phyloP scores from a whole-genome alignment of 2,113 vertebrate species.

The Thomomys bottae region DNA sequence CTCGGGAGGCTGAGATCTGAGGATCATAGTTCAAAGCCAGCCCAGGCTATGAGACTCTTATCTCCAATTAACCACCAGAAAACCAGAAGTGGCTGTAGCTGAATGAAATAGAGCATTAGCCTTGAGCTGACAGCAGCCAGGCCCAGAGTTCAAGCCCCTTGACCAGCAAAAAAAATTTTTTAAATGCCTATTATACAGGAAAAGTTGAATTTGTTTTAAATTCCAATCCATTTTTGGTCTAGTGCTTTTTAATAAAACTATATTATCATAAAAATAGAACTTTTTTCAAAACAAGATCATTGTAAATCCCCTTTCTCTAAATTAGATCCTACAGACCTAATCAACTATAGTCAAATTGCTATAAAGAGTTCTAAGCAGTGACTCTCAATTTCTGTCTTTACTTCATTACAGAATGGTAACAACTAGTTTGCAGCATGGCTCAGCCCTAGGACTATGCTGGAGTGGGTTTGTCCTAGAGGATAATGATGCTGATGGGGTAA shows the following conservation, averaged over 20 bases:
- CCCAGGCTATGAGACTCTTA: no score
- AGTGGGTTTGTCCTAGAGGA: not conserved
- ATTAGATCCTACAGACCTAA: not conserved
- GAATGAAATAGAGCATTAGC: no score
- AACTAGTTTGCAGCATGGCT: not conserved
- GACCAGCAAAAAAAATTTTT: no score
- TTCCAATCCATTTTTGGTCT: not conserved
- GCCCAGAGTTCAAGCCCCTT: no score
- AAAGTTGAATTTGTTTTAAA: not conserved
- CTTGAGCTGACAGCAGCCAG: no score
- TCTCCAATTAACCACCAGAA: no score
- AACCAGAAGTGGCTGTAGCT: no score
- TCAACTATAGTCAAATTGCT: not conserved
- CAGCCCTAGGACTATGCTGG: no score
- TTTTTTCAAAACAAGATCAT: not conserved
- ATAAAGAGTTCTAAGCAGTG: not conserved
- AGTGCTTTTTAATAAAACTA: slow-evolving; percentile 12
- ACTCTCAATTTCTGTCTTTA: slow-evolving; percentile 13
- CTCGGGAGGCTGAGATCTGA: no score
- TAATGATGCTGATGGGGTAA: not conserved
- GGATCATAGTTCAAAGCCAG: no score
- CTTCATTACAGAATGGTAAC: not conserved
- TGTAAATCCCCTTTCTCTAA: not conserved
- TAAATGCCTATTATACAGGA: not conserved
- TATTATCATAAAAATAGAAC: not conserved